phyloP scores from a whole-genome alignment of 2,888 invertebrate genomes.

The Athrips mouffetella region DNA sequence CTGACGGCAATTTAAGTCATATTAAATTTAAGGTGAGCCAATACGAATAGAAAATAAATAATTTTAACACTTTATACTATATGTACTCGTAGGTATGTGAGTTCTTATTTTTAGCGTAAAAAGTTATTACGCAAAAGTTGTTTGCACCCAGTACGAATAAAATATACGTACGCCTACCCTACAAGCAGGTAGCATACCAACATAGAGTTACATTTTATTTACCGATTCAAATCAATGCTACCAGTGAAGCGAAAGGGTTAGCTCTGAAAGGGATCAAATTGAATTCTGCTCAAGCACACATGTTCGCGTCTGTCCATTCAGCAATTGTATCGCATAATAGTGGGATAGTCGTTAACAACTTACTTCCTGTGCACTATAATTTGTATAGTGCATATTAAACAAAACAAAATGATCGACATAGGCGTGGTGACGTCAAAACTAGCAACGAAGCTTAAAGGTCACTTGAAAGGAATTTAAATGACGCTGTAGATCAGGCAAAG shows the following conservation, averaged over 20 bases:
- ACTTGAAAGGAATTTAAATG: slow-evolving; percentile 14
- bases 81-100: too few species aligned
- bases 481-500: slow-evolving; percentile 8
- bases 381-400: slow-evolving; percentile 12
- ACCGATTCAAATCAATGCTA: slow-evolving; percentile 67
- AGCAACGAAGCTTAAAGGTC: slow-evolving; percentile 11
- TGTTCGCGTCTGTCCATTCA: slow-evolving; percentile 66
- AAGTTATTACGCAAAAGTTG: background rate
- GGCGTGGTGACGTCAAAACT: background rate
- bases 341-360: slow-evolving; percentile 62
- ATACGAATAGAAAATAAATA: too few species aligned
- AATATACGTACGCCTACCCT: background rate
- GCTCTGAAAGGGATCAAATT: slow-evolving; percentile 68
- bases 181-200: background rate
- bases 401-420: background rate
- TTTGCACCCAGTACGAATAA: background rate
- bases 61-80: too few species aligned
- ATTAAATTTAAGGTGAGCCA: too few species aligned
- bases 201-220: slow-evolving; percentile 41
- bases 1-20: background rate
- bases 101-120: too few species aligned
- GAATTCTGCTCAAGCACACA: slow-evolving; percentile 67
- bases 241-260: slow-evolving; percentile 61
- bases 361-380: slow-evolving; percentile 48
- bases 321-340: slow-evolving; percentile 67